phyloP scores from a whole-genome alignment of 1,140 invertebrate genomes.

The Eufriesea mexicana region DNA sequence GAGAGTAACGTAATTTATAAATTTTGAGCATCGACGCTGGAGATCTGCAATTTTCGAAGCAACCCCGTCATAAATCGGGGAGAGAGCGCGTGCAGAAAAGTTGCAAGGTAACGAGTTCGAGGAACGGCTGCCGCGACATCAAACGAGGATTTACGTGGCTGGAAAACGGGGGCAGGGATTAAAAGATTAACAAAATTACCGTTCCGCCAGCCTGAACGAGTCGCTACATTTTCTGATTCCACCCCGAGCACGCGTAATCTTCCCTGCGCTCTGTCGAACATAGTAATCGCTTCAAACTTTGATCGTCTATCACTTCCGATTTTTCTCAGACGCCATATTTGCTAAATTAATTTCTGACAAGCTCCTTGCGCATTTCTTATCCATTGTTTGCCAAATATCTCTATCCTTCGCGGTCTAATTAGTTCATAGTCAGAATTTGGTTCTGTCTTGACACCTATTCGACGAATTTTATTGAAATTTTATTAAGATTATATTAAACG shows the following conservation, averaged over 20 bases:
- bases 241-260: neutral
- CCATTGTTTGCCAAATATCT: too few species aligned
- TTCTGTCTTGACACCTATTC: too few species aligned
- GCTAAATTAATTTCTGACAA: neutral
- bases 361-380: too few species aligned
- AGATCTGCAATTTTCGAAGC: too few species aligned
- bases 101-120: neutral
- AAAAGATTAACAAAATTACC: conserved; percentile 58
- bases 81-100: neutral
- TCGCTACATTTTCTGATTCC: neutral
- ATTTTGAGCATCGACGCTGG: too few species aligned
- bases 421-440: too few species aligned
- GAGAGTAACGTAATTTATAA: too few species aligned
- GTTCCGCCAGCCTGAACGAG: neutral
- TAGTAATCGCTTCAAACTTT: neutral
- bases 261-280: neutral
- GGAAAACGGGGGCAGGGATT: conserved; percentile 48
- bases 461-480: too few species aligned
- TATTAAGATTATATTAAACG: too few species aligned
- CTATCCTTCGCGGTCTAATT: too few species aligned
- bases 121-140: neutral
- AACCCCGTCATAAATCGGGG: neutral
- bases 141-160: neutral
- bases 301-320: neutral
- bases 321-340: too few species aligned